These are phyloP conservation scores for Crotalus viridis DNA, from an alignment of 2,113 vertebrate species.

Conservation along the genomic window DNA sequence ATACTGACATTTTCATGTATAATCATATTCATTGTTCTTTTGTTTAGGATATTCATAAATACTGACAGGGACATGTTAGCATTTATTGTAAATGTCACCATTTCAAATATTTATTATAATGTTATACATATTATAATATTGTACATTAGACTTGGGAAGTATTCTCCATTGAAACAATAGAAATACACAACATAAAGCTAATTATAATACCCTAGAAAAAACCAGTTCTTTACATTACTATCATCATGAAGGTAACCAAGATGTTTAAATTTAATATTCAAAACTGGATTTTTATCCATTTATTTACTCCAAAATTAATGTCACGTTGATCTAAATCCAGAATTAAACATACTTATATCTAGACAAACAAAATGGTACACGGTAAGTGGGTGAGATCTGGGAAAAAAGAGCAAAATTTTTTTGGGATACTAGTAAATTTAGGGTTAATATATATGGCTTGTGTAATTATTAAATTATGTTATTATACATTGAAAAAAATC, in stretches of 20 bases:
- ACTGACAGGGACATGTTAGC: neutral
- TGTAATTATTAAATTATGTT: neutral
- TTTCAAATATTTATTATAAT: neutral
- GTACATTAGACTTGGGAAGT: neutral
- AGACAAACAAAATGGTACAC: neutral
- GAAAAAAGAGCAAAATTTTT: neutral
- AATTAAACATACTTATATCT: neutral
- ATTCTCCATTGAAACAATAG: neutral
- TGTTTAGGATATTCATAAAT: neutral
- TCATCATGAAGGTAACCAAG: neutral
- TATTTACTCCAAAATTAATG: neutral
- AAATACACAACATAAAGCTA: neutral
- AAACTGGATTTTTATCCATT: neutral
- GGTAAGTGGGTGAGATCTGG: neutral
- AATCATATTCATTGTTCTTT: neutral
- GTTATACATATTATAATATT: neutral
- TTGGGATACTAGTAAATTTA: neutral
- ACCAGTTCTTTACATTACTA: neutral
- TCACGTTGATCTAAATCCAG: neutral
- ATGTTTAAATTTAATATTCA: neutral
- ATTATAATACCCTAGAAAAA: neutral
- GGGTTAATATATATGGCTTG: neutral
- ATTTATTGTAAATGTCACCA: neutral
- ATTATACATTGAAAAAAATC: neutral
- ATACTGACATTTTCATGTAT: neutral